These are phyloP conservation scores for Amblyteles armatorius DNA, from an alignment of 2,888 invertebrate genomes.

Conservation along the genomic window DNA sequence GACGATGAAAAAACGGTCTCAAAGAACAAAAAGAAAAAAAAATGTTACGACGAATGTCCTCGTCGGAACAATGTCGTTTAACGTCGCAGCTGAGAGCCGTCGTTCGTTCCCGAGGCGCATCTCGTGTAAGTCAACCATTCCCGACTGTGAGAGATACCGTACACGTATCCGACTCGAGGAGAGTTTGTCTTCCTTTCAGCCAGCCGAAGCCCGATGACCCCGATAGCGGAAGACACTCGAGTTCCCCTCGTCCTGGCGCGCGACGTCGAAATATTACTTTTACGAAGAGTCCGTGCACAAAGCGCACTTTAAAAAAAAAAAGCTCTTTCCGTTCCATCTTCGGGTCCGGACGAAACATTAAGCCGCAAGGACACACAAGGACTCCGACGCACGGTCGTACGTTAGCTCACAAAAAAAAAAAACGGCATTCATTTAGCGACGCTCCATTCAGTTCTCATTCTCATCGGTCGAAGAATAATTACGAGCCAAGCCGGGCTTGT, in stretches of 20 bases:
- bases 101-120: not conserved
- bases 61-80: not conserved
- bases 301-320: not conserved
- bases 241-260: slow-evolving; percentile 28
- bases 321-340: not conserved
- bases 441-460: slow-evolving; percentile 36
- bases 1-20: not conserved
- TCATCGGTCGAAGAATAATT: slow-evolving; percentile 53
- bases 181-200: slow-evolving; percentile 46
- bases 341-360: not conserved
- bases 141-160: slow-evolving; percentile 26
- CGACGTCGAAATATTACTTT: slow-evolving; percentile 43
- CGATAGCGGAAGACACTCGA: slow-evolving; percentile 45
- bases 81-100: not conserved
- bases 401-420: too few species aligned
- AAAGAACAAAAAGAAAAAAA: not conserved
- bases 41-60: not conserved
- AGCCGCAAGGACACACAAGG: slow-evolving; percentile 9
- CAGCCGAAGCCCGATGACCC: slow-evolving; percentile 61
- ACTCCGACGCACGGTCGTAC: not conserved
- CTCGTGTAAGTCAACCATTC: slow-evolving; percentile 22
- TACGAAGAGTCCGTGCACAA: slow-evolving; percentile 28
- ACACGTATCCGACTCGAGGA: slow-evolving; percentile 25
- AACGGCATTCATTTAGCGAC: not conserved
- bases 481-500: slow-evolving; percentile 28